phyloP scores from a whole-genome alignment of 53 echinoderm and acorn worm species.

The Zoroaster sp. region DNA sequence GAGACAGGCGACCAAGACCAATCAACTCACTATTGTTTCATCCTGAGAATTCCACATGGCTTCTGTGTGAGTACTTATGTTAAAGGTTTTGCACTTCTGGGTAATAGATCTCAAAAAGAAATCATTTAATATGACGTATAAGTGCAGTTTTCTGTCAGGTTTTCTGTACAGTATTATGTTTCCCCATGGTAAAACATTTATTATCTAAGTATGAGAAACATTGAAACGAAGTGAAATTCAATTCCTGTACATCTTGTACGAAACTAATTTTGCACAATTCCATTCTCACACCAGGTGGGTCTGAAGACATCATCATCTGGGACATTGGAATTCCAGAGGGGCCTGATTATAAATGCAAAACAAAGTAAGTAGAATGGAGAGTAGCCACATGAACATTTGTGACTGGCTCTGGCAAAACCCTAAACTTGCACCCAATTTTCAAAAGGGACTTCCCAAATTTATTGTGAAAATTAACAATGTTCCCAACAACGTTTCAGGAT shows the following conservation, averaged over 20 bases:
- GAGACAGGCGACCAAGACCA: constrained; percentile 64
- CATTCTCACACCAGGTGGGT: constrained; percentile 71
- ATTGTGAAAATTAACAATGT: too few species aligned
- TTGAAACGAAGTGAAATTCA: too few species aligned
- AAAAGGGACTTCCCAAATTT: too few species aligned
- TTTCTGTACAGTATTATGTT: background rate
- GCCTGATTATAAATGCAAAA: constrained; percentile 87
- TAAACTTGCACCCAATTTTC: too few species aligned
- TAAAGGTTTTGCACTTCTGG: too few species aligned
- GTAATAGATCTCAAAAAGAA: too few species aligned
- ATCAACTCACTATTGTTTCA: constrained; percentile 93
- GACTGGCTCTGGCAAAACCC: too few species aligned
- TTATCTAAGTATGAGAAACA: too few species aligned
- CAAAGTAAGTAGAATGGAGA: constrained; percentile 70
- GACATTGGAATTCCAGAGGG: constrained; percentile 92
- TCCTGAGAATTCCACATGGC: constrained; percentile 80
- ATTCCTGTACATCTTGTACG: too few species aligned
- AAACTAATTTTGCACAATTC: background rate
- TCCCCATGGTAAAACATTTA: background rate
- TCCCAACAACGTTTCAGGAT: too few species aligned
- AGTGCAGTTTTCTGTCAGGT: background rate
- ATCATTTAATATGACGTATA: too few species aligned
- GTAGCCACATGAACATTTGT: too few species aligned
- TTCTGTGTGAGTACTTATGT: constrained; percentile 99
- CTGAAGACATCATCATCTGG: constrained; percentile 93